Evolutionary conservation across 2,113 vertebrate species (phyloP).

Genomic region (Hippocampus barbouri): DNA sequence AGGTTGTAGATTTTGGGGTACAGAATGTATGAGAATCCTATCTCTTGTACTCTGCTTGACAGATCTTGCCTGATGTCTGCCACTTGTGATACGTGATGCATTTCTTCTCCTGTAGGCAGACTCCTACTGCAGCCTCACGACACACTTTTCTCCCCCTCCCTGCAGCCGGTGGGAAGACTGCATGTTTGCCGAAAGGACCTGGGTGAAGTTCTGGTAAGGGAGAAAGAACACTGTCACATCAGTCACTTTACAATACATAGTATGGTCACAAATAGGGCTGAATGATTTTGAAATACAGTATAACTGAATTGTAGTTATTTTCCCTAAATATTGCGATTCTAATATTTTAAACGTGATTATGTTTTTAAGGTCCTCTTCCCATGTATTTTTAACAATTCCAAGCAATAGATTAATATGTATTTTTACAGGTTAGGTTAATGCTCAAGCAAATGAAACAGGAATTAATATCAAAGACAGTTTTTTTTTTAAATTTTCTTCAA

Average conservation of each 20-base stretch:
- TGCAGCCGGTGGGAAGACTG: conserved; percentile 79
- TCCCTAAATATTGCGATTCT: too few species aligned
- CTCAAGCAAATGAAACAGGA: too few species aligned
- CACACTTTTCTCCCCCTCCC: conserved; percentile 79
- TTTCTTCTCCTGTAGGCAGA: conserved; percentile 75
- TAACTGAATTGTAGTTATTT: too few species aligned
- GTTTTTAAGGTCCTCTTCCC: too few species aligned
- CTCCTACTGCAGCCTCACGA: conserved; percentile 84
- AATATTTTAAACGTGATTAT: too few species aligned
- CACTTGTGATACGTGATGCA: conserved; percentile 22
- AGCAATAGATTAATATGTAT: too few species aligned
- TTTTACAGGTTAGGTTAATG: too few species aligned
- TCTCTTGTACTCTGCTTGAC: conserved; percentile 27
- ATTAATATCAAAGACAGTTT: too few species aligned
- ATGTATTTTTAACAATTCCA: too few species aligned
- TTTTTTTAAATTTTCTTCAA: too few species aligned
- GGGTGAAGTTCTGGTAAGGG: conserved; percentile 83
- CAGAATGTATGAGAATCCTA: conserved; percentile 19
- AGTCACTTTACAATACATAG: background rate
- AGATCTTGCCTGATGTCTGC: conserved; percentile 40
- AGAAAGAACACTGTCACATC: background rate
- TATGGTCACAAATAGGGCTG: background rate
- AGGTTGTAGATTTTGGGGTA: too few species aligned
- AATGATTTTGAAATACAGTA: background rate
- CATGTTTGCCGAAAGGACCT: conserved; percentile 86